Percentiles rank a stretch among this genome's conserved stretches.
Evolutionary conservation across 2,113 vertebrate genomes (phyloP).

Genomic region (Embiotoca jacksoni): DNA sequence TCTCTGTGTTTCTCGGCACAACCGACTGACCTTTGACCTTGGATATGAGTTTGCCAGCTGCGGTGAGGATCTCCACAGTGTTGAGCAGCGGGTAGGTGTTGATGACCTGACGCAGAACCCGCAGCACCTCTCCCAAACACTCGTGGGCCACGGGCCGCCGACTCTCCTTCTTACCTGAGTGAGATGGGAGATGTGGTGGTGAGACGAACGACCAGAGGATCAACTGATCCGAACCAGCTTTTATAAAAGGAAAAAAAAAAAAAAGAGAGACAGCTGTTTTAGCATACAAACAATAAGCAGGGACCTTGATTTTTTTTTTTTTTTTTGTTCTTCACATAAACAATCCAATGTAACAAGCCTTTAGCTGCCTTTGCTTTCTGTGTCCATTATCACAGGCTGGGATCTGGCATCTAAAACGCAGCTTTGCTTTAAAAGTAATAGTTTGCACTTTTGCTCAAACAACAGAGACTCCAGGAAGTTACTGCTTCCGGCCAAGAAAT

Average conservation of each 20-base stretch:
- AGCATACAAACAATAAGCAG: too few relatives aligned
- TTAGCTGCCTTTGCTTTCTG: not conserved
- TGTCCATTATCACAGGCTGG: not conserved
- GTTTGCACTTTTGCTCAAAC: not conserved
- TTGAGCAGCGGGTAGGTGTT: constrained; percentile 93
- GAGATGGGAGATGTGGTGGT: not conserved
- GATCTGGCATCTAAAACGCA: not conserved
- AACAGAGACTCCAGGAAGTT: not conserved
- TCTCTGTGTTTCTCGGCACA: not conserved
- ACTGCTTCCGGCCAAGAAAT: not conserved
- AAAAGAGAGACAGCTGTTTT: too few relatives aligned
- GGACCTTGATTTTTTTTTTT: too few relatives aligned
- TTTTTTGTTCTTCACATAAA: too few relatives aligned
- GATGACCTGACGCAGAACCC: constrained; percentile 92
- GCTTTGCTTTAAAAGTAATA: too few relatives aligned
- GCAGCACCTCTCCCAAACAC: constrained; percentile 91
- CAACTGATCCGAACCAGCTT: not conserved
- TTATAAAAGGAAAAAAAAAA: not conserved
- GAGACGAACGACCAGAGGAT: not conserved
- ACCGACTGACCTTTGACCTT: constrained; percentile 91
- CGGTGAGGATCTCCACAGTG: constrained; percentile 95
- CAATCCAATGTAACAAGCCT: too few relatives aligned
- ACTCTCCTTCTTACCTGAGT: constrained; percentile 86
- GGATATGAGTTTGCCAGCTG: constrained; percentile 94
- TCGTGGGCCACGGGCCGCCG: constrained; percentile 91